These are phyloP conservation scores for Agapornis canus DNA, from an alignment of 2,797 vertebrate species.

Conservation along the genomic window DNA sequence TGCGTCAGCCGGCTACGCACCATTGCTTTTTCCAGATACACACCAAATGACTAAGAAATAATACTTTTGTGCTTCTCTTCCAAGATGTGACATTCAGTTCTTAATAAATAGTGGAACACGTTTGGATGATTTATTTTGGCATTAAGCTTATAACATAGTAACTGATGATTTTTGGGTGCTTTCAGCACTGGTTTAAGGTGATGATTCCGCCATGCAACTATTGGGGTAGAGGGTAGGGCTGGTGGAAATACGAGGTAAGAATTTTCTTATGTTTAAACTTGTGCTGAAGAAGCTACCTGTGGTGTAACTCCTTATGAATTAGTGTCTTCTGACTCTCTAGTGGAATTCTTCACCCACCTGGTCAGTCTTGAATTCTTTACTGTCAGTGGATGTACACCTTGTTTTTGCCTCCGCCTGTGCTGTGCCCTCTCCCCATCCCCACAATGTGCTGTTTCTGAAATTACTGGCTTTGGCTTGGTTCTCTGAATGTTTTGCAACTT, in stretches of 20 bases:
- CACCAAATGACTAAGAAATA: not conserved
- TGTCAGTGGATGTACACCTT: slow-evolving; percentile 68
- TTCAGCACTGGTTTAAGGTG: slow-evolving; percentile 36
- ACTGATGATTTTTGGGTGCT: slow-evolving; percentile 13
- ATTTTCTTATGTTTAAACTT: slow-evolving; percentile 4
- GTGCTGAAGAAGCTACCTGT: slow-evolving; percentile 73
- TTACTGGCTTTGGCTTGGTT: slow-evolving; percentile 75
- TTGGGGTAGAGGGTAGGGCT: slow-evolving; percentile 29
- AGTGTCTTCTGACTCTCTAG: slow-evolving; percentile 68
- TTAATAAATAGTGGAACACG: not conserved
- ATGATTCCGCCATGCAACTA: not conserved
- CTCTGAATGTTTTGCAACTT: slow-evolving; percentile 77
- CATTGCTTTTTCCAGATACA: not conserved
- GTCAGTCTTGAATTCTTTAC: slow-evolving; percentile 73
- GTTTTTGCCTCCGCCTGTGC: slow-evolving; percentile 60
- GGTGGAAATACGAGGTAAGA: slow-evolving; percentile 51
- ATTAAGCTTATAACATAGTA: not conserved
- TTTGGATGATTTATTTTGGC: not conserved
- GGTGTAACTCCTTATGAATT: slow-evolving; percentile 85
- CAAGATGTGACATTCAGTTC: not conserved
- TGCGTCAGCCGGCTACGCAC: not conserved
- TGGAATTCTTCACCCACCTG: slow-evolving; percentile 67
- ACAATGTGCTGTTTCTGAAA: slow-evolving; percentile 68
- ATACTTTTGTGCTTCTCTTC: not conserved
- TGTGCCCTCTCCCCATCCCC: slow-evolving; percentile 45